Evolutionary conservation across 30 jellyfish, hydroid and myxozoan genomes (phyloP).

Genomic region (Nemopilema nomurai): DNA sequence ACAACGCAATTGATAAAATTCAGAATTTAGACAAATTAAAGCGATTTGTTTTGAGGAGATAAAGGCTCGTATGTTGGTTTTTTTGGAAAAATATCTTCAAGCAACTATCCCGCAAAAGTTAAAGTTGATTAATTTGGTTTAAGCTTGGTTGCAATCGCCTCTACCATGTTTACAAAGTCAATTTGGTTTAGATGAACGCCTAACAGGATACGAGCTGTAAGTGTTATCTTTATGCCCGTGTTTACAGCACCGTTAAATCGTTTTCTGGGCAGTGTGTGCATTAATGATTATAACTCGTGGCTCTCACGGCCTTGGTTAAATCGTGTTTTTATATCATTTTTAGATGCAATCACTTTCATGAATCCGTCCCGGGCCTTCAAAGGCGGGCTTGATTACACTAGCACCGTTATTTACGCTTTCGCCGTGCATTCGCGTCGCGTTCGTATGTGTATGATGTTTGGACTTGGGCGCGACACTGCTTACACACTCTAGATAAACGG

Average conservation of each 20-base stretch:
- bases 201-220: not conserved
- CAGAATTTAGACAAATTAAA: not conserved
- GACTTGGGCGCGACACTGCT: slow-evolving; percentile 40
- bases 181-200: not conserved
- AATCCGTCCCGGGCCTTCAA: not conserved
- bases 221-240: not conserved
- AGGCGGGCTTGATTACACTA: not conserved
- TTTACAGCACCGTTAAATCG: not conserved
- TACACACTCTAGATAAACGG: slow-evolving; percentile 33
- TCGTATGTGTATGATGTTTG: slow-evolving; percentile 14
- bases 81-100: not conserved
- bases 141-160: not conserved
- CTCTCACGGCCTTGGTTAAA: not conserved
- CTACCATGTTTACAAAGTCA: not conserved
- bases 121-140: not conserved
- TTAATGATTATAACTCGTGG: not conserved
- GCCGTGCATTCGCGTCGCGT: not conserved
- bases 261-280: not conserved
- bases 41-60: not conserved
- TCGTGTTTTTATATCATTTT: not conserved
- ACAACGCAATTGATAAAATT: not conserved
- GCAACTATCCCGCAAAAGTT: not conserved
- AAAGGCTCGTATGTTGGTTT: not conserved
- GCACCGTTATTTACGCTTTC: not conserved
- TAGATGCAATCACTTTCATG: not conserved